phyloP scores from a whole-genome alignment of 2,797 vertebrate genomes.

The Falco biarmicus region DNA sequence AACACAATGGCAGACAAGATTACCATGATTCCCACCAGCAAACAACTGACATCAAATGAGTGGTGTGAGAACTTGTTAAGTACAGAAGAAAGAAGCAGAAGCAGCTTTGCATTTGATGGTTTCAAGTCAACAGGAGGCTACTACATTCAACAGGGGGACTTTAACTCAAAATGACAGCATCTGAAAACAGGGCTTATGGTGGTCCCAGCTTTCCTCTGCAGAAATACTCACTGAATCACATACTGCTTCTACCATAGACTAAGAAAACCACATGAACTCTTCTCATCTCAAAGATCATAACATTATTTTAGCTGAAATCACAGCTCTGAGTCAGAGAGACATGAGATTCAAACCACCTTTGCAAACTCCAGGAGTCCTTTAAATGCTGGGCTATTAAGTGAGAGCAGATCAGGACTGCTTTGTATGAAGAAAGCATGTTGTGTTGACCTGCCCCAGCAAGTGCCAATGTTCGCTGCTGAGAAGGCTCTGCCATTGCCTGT shows the following conservation, averaged over 20 bases:
- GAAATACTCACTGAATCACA: not conserved
- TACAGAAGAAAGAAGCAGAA: not conserved
- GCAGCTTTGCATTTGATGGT: not conserved
- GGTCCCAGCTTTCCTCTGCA: not conserved
- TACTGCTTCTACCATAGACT: not conserved
- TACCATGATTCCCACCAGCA: not conserved
- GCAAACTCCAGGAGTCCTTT: not conserved
- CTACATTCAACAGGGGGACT: not conserved
- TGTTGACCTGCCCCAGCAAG: not conserved
- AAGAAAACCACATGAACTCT: not conserved
- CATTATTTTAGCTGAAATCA: not conserved
- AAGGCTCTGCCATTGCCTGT: not conserved
- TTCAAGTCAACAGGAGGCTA: not conserved
- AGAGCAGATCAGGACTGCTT: not conserved
- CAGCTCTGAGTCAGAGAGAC: not conserved
- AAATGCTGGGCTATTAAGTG: not conserved
- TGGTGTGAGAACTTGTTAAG: not conserved
- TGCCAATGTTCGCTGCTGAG: rapidly evolving
- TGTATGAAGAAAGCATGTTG: not conserved
- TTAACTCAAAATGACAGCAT: not conserved
- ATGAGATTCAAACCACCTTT: not conserved
- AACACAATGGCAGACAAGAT: not conserved
- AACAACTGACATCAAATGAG: not conserved
- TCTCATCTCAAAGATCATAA: not conserved
- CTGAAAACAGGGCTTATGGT: not conserved